Evolutionary conservation across 2,888 invertebrate species (phyloP), one percentile per base, ranked within the genome.

Genomic region (Griposia aprilina): DNA sequence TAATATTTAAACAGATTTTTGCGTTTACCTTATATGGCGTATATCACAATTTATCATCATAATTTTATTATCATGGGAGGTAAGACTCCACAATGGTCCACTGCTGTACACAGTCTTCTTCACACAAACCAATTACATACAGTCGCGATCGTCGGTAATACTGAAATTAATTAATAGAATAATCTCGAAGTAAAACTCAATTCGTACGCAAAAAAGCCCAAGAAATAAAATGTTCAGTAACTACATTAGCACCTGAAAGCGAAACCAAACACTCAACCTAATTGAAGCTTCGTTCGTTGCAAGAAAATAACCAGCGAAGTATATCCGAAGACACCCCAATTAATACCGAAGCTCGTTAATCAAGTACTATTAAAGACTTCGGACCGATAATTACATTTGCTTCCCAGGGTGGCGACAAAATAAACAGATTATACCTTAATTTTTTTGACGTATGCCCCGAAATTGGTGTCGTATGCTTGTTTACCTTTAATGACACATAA

Each of bases 321-420:
- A 80, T 76, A 82, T 81, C 76, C 76, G 71, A 80, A 84, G 83
- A 84, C 84, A 84, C 82, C 84, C 82, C 80, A 85, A 85, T 87
- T 83, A 82, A 87, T 84, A 84, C 48, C 55, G 59, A 70, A 78
- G 73, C 85, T 85, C 87, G 87, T 89, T 91, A 90, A 91, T 91
- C 85, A 91, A 83, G 75, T 77, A 68, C 88, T 87, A 89, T 90
- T 89, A 89, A 88, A 86, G 81, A 87, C 82, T 87, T 81, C 79
- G 82, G 76, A 81, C 86, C 89, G 85, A 90, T 92, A 90, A 91
- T 91, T 90, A 91, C 89, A 89, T 89, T 90, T 78, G 67, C 82
- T 72, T 85, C 82, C 82, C 76, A 71, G 72, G 76, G 71, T 78
- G 82, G 85, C 68, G 89, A 82, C 88, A 88, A 88, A 85, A 89